Evolutionary conservation across 2,113 vertebrate genomes (phyloP).

Genomic region (Microcebus tavaratra): DNA sequence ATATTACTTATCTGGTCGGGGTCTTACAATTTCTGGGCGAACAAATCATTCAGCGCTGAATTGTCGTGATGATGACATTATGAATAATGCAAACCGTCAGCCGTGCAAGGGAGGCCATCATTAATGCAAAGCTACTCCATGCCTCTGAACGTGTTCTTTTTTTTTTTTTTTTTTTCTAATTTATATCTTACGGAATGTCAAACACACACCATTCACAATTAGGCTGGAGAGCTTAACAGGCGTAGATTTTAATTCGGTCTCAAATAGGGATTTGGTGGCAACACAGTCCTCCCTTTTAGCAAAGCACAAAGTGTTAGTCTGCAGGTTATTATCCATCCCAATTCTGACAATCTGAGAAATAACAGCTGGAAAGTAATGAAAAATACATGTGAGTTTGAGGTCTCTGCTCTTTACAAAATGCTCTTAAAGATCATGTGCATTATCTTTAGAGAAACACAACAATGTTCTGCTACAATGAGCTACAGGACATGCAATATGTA

Average conservation of each 20-base stretch:
- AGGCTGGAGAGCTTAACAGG: slow-evolving; percentile 24
- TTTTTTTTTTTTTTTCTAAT: slow-evolving; percentile 29
- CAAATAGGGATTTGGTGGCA: slow-evolving; percentile 48
- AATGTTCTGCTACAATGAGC: slow-evolving; percentile 25
- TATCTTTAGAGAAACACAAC: slow-evolving; percentile 68
- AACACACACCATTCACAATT: slow-evolving; percentile 48
- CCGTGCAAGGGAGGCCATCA: neutral
- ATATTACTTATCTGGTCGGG: slow-evolving; percentile 61
- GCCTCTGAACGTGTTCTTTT: slow-evolving; percentile 48
- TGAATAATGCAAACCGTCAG: slow-evolving; percentile 69
- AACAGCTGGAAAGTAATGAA: slow-evolving; percentile 75
- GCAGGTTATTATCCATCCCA: slow-evolving; percentile 20
- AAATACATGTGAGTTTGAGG: slow-evolving; percentile 57
- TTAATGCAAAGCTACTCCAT: slow-evolving; percentile 52
- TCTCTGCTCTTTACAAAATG: slow-evolving; percentile 59
- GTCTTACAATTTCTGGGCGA: neutral
- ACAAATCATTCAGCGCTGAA: slow-evolving; percentile 20
- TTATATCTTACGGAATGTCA: slow-evolving; percentile 48
- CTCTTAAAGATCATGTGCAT: slow-evolving; percentile 67
- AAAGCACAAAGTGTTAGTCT: slow-evolving; percentile 33
- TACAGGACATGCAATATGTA: slow-evolving; percentile 11
- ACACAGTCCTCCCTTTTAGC: neutral
- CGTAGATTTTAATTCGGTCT: slow-evolving; percentile 73
- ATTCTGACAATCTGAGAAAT: slow-evolving; percentile 59
- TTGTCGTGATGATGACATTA: slow-evolving; percentile 46